Conservation (phyloP, 2,113 vertebrate species). For the Rhynchomys soricoides region DNA sequence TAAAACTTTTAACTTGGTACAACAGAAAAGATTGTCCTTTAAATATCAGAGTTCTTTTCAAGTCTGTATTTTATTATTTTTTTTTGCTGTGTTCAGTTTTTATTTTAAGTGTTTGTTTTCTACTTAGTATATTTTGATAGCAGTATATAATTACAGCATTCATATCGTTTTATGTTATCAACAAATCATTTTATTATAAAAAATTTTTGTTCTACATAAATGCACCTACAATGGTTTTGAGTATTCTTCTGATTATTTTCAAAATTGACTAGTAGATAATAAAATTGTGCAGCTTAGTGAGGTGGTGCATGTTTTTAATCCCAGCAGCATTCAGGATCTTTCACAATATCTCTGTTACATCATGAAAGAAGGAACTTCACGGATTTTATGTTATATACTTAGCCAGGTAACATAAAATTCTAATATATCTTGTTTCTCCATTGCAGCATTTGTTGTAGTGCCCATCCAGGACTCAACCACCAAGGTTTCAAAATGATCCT, state of each 20-base stretch:
- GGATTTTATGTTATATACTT: background rate
- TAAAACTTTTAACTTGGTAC: background rate
- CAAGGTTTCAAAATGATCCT: background rate
- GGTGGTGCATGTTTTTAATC: background rate
- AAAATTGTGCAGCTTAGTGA: background rate
- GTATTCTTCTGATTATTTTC: background rate
- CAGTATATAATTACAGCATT: background rate
- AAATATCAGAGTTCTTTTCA: background rate
- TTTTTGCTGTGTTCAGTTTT: too few relatives aligned
- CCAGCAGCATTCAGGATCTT: background rate
- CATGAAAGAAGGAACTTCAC: background rate
- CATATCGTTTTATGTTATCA: background rate
- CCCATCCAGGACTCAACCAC: background rate
- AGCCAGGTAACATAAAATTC: background rate
- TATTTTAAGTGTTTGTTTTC: background rate
- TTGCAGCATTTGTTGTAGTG: background rate
- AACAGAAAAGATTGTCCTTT: background rate
- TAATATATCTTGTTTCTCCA: background rate
- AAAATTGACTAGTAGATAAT: background rate
- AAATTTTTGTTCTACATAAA: background rate
- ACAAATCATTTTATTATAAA: background rate
- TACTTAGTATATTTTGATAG: background rate
- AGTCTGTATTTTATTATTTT: background rate
- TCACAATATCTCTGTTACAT: rapidly evolving
- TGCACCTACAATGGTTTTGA: background rate